phyloP scores from a whole-genome alignment of 2,888 invertebrate species.

The Leptinotarsa juncta region DNA sequence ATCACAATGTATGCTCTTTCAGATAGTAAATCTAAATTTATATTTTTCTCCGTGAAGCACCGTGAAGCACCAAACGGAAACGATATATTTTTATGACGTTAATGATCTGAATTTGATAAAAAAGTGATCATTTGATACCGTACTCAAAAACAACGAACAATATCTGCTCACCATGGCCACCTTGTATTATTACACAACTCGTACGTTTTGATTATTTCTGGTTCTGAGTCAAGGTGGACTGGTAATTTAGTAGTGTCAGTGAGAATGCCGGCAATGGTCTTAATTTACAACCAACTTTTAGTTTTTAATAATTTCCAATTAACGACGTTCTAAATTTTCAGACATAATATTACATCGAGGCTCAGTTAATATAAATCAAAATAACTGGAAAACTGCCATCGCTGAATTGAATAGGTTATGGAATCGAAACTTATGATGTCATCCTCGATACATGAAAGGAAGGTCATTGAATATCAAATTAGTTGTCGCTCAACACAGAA shows the following conservation, averaged over 20 bases:
- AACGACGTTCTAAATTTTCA: background rate
- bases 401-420: background rate
- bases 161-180: background rate
- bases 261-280: constrained; percentile 26
- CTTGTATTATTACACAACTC: constrained; percentile 2
- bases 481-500: background rate
- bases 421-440: background rate
- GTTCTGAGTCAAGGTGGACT: constrained; percentile 43
- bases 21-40: too few species aligned
- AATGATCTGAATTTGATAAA: too few species aligned
- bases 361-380: background rate
- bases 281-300: constrained; percentile 8
- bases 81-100: too few species aligned
- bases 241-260: constrained; percentile 24
- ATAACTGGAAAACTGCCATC: background rate
- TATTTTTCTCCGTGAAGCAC: too few species aligned
- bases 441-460: background rate
- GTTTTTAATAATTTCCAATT: constrained; percentile 1
- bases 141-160: too few species aligned
- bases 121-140: too few species aligned
- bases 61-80: too few species aligned
- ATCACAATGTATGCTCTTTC: too few species aligned
- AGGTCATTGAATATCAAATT: constrained; percentile 1
- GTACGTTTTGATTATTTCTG: constrained; percentile 24
- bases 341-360: background rate